Base-by-base conservation (phyloP, 2,797 vertebrate species). In the Falco concolor region DNA sequence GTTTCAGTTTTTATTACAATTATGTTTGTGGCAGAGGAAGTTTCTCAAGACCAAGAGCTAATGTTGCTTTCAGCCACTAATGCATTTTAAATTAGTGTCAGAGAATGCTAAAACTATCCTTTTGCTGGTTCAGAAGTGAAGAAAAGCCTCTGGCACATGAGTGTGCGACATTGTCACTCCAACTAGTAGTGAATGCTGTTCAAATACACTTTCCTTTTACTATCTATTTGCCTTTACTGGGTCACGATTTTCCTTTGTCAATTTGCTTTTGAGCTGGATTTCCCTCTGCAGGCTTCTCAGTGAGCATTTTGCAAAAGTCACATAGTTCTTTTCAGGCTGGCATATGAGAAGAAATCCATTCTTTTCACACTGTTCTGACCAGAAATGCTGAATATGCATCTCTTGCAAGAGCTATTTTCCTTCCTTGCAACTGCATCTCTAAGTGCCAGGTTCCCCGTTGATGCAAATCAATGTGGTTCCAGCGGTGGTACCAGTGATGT, bases 1-100 rank as follows among this genome's bases (percentile, higher is more conserved):
- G 78, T 70, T 84, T 92, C 84, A 79, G 84, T 76, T 87, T 96
- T 92, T 83, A 77, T 87, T 96, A 70, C 68, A 92, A 68, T 94
- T 94, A 89, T 34, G 20, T 70, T 77, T 77, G 64, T 49, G 68
- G 89, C 75, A 75, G 64, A 61, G 57, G 74, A 67, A 54, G 83
- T 92, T 85, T 94, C 88, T 95, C 78, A 78, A 93, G 84, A 50
- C 67, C 53, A 5, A 87, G 80, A 70, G 49, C 56, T 89, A 67
- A 87, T 64, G 83, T 84, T 87, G 79, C 69, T 92, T 87, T 93
- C 85, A 82, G 83, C 45, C 70, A 73, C 47, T 60, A 82, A 89
- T 38, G 38, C 67, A 34, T 84, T 91, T 94, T 77, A 88, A 89
- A 52, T 93, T 79, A 77, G 68, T 32, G 27, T 38, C 90, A 74